Evolutionary conservation across 2,888 invertebrate genomes (phyloP).

Genomic region (Caenorhabditis afra): DNA sequence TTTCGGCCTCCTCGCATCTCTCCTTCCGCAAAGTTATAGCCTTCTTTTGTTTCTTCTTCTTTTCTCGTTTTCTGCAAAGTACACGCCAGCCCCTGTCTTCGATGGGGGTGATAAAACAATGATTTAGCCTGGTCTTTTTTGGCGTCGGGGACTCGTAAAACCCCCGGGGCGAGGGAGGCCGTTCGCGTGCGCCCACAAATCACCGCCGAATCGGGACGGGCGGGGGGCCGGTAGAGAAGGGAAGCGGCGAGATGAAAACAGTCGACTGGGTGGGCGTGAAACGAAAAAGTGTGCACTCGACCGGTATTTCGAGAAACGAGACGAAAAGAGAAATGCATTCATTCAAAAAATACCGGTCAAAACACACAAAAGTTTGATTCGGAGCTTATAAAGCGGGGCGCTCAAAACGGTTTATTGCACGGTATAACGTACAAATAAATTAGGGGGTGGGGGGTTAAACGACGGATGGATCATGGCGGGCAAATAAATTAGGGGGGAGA

Average conservation of each 20-base stretch:
- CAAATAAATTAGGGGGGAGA: slow-evolving; percentile 51
- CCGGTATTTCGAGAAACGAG: slow-evolving; percentile 1
- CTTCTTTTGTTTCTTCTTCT: slow-evolving; percentile 45
- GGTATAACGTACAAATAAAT: slow-evolving; percentile 56
- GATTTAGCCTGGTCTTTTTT: slow-evolving; percentile 45
- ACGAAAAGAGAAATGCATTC: slow-evolving; percentile 32
- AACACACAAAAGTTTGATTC: slow-evolving; percentile 24
- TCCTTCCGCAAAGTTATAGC: slow-evolving; percentile 39
- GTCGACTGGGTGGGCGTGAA: slow-evolving; percentile 37
- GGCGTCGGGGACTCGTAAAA: slow-evolving; percentile 50
- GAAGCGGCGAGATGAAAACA: slow-evolving; percentile 52
- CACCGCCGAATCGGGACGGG: slow-evolving; percentile 36
- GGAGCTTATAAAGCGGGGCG: slow-evolving; percentile 26
- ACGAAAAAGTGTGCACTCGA: slow-evolving; percentile 26
- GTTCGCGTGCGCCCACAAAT: slow-evolving; percentile 50
- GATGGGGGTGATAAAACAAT: slow-evolving; percentile 51
- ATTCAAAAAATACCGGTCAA: slow-evolving; percentile 47
- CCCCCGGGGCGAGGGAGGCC: slow-evolving; percentile 24
- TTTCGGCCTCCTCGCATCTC: slow-evolving; percentile 23
- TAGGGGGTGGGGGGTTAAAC: slow-evolving; percentile 4
- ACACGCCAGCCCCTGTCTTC: slow-evolving; percentile 30
- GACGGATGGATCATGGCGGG: slow-evolving; percentile 39
- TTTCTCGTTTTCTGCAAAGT: slow-evolving; percentile 41
- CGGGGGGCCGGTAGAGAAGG: slow-evolving; percentile 8
- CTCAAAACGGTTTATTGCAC: slow-evolving; percentile 56